Evolutionary conservation across 2,888 invertebrate genomes (phyloP).

Genomic region (Drosophila ustulata): DNA sequence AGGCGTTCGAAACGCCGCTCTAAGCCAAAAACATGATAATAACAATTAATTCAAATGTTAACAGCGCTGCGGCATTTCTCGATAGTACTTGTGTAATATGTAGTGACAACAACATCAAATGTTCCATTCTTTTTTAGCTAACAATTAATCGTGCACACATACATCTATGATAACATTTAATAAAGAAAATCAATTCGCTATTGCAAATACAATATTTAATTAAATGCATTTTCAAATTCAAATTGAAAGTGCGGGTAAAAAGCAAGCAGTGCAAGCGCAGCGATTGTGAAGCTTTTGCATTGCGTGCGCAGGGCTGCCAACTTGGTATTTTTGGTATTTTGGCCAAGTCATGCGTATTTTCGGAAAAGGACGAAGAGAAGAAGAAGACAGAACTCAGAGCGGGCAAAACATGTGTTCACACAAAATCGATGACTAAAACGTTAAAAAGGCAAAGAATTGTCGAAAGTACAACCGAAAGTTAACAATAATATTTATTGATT

Average conservation of each 20-base stretch:
- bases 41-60: conserved; percentile 42
- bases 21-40: conserved; percentile 46
- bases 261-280: background rate
- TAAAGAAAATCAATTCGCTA: conserved; percentile 8
- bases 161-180: conserved; percentile 1
- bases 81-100: conserved; percentile 14
- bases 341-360: conserved; percentile 32
- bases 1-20: conserved; percentile 70
- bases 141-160: conserved; percentile 28
- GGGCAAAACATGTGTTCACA: conserved; percentile 66
- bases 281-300: conserved; percentile 22
- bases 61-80: conserved; percentile 42
- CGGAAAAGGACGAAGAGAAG: conserved; percentile 40
- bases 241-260: conserved; percentile 9
- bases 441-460: conserved; percentile 14
- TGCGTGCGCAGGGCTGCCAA: conserved; percentile 26
- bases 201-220: background rate
- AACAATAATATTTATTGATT: conserved; percentile 32
- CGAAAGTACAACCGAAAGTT: conserved; percentile 25
- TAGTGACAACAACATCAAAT: conserved; percentile 45
- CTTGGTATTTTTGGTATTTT: conserved; percentile 18
- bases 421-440: conserved; percentile 76
- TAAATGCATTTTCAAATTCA: conserved; percentile 8
- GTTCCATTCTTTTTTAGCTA: conserved; percentile 52
- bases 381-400: conserved; percentile 2